phyloP scores from a whole-genome alignment of 2,113 vertebrate species.

The Lagopus muta region DNA sequence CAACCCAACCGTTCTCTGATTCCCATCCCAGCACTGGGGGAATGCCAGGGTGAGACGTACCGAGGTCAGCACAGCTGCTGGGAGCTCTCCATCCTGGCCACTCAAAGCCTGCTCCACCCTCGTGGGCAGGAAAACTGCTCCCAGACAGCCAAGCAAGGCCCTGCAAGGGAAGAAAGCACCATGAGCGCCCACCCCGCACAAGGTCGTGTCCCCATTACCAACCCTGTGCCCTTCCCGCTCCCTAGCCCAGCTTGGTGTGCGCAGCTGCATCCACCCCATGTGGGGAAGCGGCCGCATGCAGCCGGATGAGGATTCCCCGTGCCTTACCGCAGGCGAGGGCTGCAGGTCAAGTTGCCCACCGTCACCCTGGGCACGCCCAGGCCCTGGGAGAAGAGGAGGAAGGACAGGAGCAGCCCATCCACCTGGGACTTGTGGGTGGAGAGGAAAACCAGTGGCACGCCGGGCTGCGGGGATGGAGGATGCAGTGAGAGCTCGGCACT shows the following conservation, averaged over 20 bases:
- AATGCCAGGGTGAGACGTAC: neutral
- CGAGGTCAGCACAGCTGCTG: conserved; percentile 35
- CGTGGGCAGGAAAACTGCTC: conserved; percentile 76
- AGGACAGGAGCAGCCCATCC: conserved; percentile 84
- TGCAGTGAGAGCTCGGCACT: accelerated
- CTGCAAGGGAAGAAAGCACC: neutral
- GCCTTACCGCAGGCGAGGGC: conserved; percentile 77
- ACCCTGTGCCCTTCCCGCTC: neutral
- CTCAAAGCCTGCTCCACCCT: neutral
- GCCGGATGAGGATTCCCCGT: neutral
- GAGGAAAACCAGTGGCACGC: conserved; percentile 82
- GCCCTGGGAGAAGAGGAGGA: conserved; percentile 86
- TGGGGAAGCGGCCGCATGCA: accelerated
- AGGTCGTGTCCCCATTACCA: accelerated
- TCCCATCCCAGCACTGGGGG: neutral
- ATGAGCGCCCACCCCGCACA: accelerated
- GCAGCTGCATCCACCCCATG: neutral
- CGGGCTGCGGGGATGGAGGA: conserved; percentile 5
- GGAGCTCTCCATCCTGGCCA: neutral
- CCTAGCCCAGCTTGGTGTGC: neutral
- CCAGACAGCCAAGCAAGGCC: conserved; percentile 67
- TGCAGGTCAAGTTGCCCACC: conserved; percentile 58
- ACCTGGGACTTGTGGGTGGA: conserved; percentile 81
- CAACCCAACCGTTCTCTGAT: neutral
- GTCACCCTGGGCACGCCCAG: conserved; percentile 85